phyloP scores from a whole-genome alignment of 2,888 invertebrate species.

The Chalcis sispes region DNA sequence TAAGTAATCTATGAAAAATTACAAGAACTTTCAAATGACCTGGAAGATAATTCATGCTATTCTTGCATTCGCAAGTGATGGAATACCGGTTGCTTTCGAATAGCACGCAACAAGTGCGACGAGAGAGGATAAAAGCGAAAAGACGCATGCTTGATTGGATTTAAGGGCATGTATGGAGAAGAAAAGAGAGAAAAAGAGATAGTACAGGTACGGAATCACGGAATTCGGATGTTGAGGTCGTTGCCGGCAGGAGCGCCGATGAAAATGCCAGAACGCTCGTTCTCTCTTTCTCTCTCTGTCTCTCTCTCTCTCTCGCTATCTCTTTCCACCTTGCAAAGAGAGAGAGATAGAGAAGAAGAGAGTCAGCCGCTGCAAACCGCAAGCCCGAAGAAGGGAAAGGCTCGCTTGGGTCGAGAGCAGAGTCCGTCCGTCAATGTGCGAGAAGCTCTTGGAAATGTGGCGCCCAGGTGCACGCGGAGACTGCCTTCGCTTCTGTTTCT shows the following conservation, averaged over 20 bases:
- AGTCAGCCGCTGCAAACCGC: constrained; percentile 57
- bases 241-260: constrained; percentile 51
- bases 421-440: constrained; percentile 66
- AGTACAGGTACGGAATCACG: constrained; percentile 12
- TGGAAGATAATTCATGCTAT: too few relatives aligned
- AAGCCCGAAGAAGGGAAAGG: constrained; percentile 71
- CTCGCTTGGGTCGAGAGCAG: constrained; percentile 60
- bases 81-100: too few relatives aligned
- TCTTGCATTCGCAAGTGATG: too few relatives aligned
- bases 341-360: constrained; percentile 57
- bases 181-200: constrained; percentile 16
- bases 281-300: constrained; percentile 31
- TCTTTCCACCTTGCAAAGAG: background rate
- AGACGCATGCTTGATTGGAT: background rate
- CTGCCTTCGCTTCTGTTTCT: constrained; percentile 40
- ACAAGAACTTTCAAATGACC: too few relatives aligned
- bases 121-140: background rate
- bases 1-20: too few relatives aligned
- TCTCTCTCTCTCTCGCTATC: constrained; percentile 3
- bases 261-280: constrained; percentile 26
- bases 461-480: constrained; percentile 69
- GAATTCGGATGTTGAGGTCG: constrained; percentile 50
- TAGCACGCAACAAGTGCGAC: too few relatives aligned
- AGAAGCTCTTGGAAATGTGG: constrained; percentile 60
- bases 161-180: too few relatives aligned